These are phyloP conservation scores for Orthosia gracilis DNA, from an alignment of 2,888 invertebrate species.

Conservation along the genomic window DNA sequence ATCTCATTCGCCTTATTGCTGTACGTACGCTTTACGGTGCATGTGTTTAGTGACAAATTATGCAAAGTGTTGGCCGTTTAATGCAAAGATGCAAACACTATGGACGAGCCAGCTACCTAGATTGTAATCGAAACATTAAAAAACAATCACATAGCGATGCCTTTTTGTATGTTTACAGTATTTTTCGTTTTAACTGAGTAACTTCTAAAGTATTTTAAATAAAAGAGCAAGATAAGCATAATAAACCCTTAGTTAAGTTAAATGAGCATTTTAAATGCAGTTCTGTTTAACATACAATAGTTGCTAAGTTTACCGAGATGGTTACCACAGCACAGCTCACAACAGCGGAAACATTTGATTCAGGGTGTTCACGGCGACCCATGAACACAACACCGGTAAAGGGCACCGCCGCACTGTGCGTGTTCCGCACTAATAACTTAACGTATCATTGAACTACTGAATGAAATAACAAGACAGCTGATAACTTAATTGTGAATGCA, in stretches of 20 bases:
- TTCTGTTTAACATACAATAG: constrained; percentile 65
- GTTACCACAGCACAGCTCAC: constrained; percentile 33
- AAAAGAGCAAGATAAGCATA: constrained; percentile 45
- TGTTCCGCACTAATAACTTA: constrained; percentile 35
- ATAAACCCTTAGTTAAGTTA: constrained; percentile 55
- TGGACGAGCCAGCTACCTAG: constrained; percentile 57
- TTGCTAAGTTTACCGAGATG: constrained; percentile 42
- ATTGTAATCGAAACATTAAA: constrained; percentile 62
- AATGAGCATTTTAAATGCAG: constrained; percentile 62
- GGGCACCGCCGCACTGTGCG: constrained; percentile 26
- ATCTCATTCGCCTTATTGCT: constrained; percentile 74
- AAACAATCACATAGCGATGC: constrained; percentile 63
- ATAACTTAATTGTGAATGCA: constrained; percentile 25
- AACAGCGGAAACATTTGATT: constrained; percentile 44
- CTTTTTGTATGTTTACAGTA: constrained; percentile 50
- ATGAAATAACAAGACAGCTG: constrained; percentile 19
- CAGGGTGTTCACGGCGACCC: constrained; percentile 25
- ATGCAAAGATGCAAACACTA: constrained; percentile 59
- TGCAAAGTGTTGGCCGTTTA: constrained; percentile 72
- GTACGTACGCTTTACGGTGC: constrained; percentile 70
- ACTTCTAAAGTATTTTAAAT: constrained; percentile 48
- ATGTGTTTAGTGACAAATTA: constrained; percentile 79
- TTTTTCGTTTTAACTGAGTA: constrained; percentile 51
- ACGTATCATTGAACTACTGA: constrained; percentile 32
- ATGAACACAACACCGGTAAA: constrained; percentile 18